phyloP scores from a whole-genome alignment of 2,113 vertebrate genomes.

The Triplophysa rosa region DNA sequence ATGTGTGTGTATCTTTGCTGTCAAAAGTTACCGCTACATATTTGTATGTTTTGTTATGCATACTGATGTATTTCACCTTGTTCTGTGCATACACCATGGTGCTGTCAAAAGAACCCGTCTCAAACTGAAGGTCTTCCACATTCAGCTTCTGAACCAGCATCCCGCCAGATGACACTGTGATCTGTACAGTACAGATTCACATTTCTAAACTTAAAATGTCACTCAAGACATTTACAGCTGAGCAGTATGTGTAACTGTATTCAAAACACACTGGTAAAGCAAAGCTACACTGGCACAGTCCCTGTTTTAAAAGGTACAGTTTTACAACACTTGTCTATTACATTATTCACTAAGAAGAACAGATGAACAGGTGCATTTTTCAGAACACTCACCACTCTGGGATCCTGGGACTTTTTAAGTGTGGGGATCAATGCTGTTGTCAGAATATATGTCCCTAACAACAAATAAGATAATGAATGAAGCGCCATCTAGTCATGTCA shows the following conservation, averaged over 20 bases:
- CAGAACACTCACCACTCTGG: slow-evolving; percentile 79
- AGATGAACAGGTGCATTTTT: not conserved
- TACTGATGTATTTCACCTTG: slow-evolving; percentile 74
- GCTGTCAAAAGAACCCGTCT: slow-evolving; percentile 79
- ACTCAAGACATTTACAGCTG: not conserved
- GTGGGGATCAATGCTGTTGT: slow-evolving; percentile 79
- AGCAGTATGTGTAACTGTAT: not conserved
- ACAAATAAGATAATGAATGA: not conserved
- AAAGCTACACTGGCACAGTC: not conserved
- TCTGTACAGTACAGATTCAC: slow-evolving; percentile 59
- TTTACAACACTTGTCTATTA: not conserved
- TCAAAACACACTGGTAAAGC: not conserved
- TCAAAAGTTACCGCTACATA: not conserved
- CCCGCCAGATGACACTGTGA: slow-evolving; percentile 86
- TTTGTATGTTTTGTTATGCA: not conserved
- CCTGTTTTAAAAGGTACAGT: not conserved
- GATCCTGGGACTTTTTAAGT: slow-evolving; percentile 74
- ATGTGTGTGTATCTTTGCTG: not conserved
- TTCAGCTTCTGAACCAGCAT: slow-evolving; percentile 87
- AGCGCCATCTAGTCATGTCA: not conserved
- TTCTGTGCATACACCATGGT: slow-evolving; percentile 87
- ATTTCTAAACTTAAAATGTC: not conserved
- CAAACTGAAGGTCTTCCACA: slow-evolving; percentile 80
- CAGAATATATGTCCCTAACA: slow-evolving; percentile 79
- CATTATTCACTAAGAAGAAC: not conserved